Evolutionary conservation across 2,888 invertebrate species (phyloP).

Genomic region (Folsomia manolachei): DNA sequence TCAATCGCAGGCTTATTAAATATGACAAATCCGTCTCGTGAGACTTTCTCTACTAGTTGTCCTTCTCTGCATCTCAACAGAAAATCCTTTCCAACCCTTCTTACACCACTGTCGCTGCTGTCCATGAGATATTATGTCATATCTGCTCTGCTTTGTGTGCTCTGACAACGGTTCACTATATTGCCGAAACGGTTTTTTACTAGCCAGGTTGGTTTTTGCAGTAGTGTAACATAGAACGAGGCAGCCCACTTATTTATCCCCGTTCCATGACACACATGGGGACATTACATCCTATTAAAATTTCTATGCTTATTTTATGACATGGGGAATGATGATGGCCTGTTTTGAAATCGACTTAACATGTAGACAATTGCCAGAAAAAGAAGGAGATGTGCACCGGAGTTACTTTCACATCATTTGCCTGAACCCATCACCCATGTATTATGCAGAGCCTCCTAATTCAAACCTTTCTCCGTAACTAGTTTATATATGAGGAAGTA

Average conservation of each 20-base stretch:
- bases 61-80: too few relatives aligned
- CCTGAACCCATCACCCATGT: background rate
- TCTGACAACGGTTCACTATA: too few relatives aligned
- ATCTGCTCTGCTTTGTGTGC: too few relatives aligned
- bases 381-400: background rate
- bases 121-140: too few relatives aligned
- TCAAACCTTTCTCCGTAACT: too few relatives aligned
- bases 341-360: background rate
- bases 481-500: too few relatives aligned
- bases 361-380: background rate
- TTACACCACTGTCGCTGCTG: too few relatives aligned
- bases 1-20: constrained; percentile 31
- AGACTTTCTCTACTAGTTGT: too few relatives aligned
- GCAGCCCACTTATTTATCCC: background rate
- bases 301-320: background rate
- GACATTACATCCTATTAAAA: background rate
- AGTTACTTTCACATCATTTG: background rate
- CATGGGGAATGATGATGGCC: background rate
- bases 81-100: too few relatives aligned
- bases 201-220: too few relatives aligned
- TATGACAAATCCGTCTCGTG: constrained; percentile 31
- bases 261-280: background rate
- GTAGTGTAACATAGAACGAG: too few relatives aligned
- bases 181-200: too few relatives aligned
- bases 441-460: background rate